Evolutionary conservation across 1,140 invertebrate species (phyloP).

Genomic region (Drosophila tsacasi): DNA sequence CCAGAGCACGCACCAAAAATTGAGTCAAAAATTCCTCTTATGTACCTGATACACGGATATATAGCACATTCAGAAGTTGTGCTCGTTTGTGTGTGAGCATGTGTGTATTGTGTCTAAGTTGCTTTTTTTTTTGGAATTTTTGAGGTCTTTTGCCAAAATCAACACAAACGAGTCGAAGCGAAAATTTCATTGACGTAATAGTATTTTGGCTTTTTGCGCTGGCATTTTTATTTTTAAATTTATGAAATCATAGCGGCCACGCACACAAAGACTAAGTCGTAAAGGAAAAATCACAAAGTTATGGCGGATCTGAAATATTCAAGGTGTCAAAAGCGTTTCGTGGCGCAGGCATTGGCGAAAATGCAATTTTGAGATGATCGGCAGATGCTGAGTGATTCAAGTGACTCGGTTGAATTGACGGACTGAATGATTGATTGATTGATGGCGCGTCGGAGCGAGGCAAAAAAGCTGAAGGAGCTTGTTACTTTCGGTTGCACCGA

Average conservation of each 20-base stretch:
- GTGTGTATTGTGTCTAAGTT: slow-evolving; percentile 55
- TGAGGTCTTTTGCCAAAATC: slow-evolving; percentile 77
- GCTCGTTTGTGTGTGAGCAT: slow-evolving; percentile 31
- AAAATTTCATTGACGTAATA: slow-evolving; percentile 80
- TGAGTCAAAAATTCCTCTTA: slow-evolving; percentile 59
- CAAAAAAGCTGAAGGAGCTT: slow-evolving; percentile 11
- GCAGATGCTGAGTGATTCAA: slow-evolving; percentile 15
- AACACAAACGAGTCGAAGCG: slow-evolving; percentile 45
- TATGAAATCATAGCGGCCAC: slow-evolving; percentile 73
- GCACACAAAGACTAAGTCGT: slow-evolving; percentile 17
- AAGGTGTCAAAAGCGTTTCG: slow-evolving; percentile 56
- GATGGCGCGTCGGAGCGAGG: slow-evolving; percentile 19
- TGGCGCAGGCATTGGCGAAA: slow-evolving; percentile 21
- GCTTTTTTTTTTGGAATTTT: slow-evolving; percentile 14
- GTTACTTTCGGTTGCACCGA: slow-evolving; percentile 19
- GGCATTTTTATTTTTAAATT: slow-evolving; percentile 68
- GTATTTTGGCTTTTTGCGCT: slow-evolving; percentile 59
- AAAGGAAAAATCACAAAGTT: slow-evolving; percentile 38
- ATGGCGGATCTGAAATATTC: slow-evolving; percentile 38
- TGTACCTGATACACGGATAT: slow-evolving; percentile 57
- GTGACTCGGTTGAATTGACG: slow-evolving; percentile 47
- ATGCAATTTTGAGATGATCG: slow-evolving; percentile 26
- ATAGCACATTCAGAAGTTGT: slow-evolving; percentile 24
- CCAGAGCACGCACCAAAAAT: slow-evolving; percentile 63
- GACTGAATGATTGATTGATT: slow-evolving; percentile 31